Conservation (phyloP, 2,113 vertebrate species). For the Tiliqua scincoides region DNA sequence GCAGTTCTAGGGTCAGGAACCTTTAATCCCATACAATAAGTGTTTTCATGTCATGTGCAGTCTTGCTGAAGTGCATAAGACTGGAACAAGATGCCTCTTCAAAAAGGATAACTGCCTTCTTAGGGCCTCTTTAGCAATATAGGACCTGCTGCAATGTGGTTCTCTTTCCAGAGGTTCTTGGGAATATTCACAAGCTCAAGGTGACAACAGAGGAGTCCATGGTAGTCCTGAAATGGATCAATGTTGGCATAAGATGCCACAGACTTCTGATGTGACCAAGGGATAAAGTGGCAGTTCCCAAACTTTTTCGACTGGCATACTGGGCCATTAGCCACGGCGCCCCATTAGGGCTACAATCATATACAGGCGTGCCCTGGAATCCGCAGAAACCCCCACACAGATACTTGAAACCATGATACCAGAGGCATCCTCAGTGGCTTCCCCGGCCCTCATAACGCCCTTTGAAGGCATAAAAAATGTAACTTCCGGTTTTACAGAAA, state of each 20-base stretch:
- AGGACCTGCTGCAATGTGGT: neutral
- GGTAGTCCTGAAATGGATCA: neutral
- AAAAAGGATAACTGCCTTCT: neutral
- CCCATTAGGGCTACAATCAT: too few relatives aligned
- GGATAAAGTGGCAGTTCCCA: too few relatives aligned
- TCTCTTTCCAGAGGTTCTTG: neutral
- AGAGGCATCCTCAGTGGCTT: too few relatives aligned
- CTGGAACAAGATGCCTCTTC: neutral
- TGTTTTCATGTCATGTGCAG: neutral
- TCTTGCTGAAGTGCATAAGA: neutral
- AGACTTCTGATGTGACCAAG: neutral
- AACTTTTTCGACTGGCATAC: too few relatives aligned
- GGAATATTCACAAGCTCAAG: neutral
- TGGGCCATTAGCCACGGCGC: too few relatives aligned
- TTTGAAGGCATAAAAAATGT: too few relatives aligned
- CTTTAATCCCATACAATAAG: neutral
- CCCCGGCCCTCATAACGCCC: too few relatives aligned
- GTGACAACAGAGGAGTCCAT: too few relatives aligned
- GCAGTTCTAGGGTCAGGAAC: neutral
- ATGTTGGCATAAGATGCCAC: neutral
- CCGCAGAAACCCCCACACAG: too few relatives aligned
- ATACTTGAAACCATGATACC: too few relatives aligned
- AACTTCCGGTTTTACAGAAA: too few relatives aligned
- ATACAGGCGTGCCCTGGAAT: too few relatives aligned
- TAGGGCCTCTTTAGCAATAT: neutral